These are phyloP conservation scores for Gorsachius goisagi DNA, from an alignment of 2,113 vertebrate genomes.

Conservation along the genomic window DNA sequence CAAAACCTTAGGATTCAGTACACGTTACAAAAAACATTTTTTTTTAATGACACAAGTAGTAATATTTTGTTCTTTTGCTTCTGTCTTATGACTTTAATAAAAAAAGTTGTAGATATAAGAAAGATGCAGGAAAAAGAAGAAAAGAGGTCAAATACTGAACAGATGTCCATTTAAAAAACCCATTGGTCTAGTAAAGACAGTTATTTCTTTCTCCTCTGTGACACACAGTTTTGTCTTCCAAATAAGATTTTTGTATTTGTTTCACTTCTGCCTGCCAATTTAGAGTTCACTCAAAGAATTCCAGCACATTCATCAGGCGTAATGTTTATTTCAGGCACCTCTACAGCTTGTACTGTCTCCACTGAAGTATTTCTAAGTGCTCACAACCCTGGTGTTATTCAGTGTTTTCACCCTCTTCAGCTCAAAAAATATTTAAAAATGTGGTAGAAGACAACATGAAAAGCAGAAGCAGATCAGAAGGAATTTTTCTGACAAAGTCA, in stretches of 20 bases:
- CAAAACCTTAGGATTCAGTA: background rate
- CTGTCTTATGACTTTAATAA: background rate
- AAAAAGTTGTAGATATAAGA: background rate
- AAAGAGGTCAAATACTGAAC: background rate
- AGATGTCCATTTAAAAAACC: background rate
- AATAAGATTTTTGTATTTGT: background rate
- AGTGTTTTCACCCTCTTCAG: background rate
- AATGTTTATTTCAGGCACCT: background rate
- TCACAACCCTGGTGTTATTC: background rate
- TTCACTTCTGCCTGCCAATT: background rate
- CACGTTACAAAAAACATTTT: background rate
- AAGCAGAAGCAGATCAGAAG: background rate
- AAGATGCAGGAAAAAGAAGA: background rate
- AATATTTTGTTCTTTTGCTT: background rate
- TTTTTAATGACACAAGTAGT: background rate
- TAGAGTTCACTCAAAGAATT: background rate
- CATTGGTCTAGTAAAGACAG: background rate
- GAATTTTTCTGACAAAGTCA: background rate
- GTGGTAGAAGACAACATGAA: background rate
- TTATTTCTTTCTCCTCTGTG: background rate
- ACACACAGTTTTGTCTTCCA: background rate
- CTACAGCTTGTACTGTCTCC: background rate
- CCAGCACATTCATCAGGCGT: background rate
- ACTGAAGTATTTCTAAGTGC: background rate
- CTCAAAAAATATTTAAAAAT: background rate